A percentile compares a stretch with the other conserved stretches of the same genome.
These are phyloP conservation scores for Eulacestoma nigropectus DNA, from an alignment of 2,113 vertebrate species.

Conservation along the genomic window DNA sequence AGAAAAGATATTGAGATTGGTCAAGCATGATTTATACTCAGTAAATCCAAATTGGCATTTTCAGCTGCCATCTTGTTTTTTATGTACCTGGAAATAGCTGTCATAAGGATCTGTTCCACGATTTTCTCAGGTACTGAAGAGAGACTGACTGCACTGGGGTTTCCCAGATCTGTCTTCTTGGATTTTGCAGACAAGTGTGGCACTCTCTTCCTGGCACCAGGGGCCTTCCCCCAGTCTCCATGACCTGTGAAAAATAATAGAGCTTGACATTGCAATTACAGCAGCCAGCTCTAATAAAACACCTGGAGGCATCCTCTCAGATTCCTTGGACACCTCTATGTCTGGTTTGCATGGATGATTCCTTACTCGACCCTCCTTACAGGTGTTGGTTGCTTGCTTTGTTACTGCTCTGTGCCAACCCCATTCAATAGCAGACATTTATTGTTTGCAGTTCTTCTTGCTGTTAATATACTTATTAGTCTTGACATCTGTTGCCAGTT, in stretches of 20 bases:
- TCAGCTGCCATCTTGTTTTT: background rate
- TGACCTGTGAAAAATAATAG: background rate
- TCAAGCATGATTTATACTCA: background rate
- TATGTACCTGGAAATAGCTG: background rate
- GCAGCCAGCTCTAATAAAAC: background rate
- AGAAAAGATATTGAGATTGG: background rate
- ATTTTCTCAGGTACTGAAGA: background rate
- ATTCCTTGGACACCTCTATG: background rate
- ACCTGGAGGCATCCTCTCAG: background rate
- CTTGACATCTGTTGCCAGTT: background rate
- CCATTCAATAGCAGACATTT: background rate
- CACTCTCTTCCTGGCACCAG: background rate
- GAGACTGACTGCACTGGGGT: background rate
- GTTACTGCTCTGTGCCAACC: background rate
- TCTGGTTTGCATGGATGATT: background rate
- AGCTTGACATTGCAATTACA: background rate
- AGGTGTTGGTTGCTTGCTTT: background rate
- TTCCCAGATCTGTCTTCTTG: background rate
- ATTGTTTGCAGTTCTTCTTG: background rate
- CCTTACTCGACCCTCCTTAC: background rate
- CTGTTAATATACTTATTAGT: background rate
- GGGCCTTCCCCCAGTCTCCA: background rate
- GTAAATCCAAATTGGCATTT: background rate
- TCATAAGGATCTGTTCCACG: background rate
- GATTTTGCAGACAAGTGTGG: background rate